These are phyloP conservation scores for Huso huso DNA, from an alignment of 2,797 vertebrate genomes.

Conservation along the genomic window DNA sequence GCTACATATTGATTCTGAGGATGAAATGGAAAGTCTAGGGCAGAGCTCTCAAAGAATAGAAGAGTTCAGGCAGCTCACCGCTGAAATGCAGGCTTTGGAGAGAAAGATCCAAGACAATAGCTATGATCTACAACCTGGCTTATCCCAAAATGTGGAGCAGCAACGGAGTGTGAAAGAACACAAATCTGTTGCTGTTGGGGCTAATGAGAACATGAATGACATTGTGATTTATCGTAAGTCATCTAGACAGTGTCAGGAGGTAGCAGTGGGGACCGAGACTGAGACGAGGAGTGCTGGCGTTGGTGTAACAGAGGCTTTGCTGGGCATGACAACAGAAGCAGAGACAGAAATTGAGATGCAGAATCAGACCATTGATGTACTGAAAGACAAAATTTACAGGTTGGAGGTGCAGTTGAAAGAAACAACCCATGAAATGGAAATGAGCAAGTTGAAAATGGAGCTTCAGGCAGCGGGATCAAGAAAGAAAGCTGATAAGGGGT, in stretches of 20 bases:
- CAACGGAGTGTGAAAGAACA: constrained; percentile 31
- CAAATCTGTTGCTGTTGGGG: constrained; percentile 70
- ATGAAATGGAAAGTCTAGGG: constrained; percentile 69
- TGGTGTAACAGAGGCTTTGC: constrained; percentile 81
- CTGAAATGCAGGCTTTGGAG: constrained; percentile 87
- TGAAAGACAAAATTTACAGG: constrained; percentile 91
- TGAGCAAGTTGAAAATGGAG: constrained; percentile 92
- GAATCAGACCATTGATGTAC: constrained; percentile 84
- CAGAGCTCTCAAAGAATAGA: constrained; percentile 74
- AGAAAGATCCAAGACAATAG: constrained; percentile 71
- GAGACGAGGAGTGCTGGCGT: constrained; percentile 56
- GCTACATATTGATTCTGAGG: constrained; percentile 74
- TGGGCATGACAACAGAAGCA: constrained; percentile 74
- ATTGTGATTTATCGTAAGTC: constrained; percentile 51
- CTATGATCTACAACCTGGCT: constrained; percentile 38
- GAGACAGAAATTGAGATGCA: constrained; percentile 89
- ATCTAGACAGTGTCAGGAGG: constrained; percentile 48
- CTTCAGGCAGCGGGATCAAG: constrained; percentile 80
- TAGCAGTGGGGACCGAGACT: constrained; percentile 58
- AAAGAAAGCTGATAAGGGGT: constrained; percentile 80
- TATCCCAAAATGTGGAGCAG: constrained; percentile 25
- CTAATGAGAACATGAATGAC: constrained; percentile 75
- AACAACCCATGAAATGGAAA: constrained; percentile 84
- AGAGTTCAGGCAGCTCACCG: constrained; percentile 84
- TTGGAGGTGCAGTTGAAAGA: constrained; percentile 89